Evolutionary conservation across 2,888 invertebrate genomes (phyloP).

Genomic region (Terebella lapidaria): DNA sequence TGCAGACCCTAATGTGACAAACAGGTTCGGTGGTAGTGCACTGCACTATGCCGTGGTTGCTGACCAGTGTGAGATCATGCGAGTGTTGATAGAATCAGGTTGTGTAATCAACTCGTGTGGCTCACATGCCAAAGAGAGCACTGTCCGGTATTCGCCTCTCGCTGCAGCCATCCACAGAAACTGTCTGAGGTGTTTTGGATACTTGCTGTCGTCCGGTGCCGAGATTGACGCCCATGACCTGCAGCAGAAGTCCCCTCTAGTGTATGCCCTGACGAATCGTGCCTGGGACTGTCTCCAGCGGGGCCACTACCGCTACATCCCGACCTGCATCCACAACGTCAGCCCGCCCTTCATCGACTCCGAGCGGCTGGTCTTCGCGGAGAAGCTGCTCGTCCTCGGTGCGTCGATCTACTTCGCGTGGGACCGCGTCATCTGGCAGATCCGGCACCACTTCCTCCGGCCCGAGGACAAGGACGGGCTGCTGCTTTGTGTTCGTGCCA

Average conservation of each 20-base stretch:
- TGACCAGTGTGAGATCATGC: conserved; percentile 14
- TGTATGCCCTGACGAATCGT: conserved; percentile 16
- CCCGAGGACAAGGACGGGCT: conserved; percentile 10
- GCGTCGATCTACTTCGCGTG: conserved; percentile 10
- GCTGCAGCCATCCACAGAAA: conserved; percentile 17
- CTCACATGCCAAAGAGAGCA: conserved; percentile 7
- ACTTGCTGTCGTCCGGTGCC: conserved; percentile 9
- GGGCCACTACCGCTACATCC: conserved; percentile 8
- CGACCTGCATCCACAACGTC: conserved; percentile 11
- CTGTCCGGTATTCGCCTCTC: conserved; percentile 11
- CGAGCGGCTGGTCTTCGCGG: conserved; percentile 11
- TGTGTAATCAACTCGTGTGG: conserved; percentile 5
- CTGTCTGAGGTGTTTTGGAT: conserved; percentile 14
- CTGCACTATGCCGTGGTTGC: conserved; percentile 18
- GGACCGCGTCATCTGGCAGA: conserved; percentile 19
- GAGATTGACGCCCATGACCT: conserved; percentile 10
- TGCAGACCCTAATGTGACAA: conserved; percentile 18
- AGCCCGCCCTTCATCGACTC: conserved; percentile 15
- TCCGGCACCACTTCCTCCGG: conserved; percentile 9
- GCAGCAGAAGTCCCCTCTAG: conserved; percentile 14
- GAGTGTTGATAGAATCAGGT: conserved; percentile 7
- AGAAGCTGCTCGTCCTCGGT: conserved; percentile 9
- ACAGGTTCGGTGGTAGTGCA: conserved; percentile 14
- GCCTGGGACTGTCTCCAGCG: conserved; percentile 16
- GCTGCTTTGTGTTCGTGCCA: conserved; percentile 13